Base-by-base conservation (phyloP, 2,113 vertebrate genomes). In the Scopus umbretta region DNA sequence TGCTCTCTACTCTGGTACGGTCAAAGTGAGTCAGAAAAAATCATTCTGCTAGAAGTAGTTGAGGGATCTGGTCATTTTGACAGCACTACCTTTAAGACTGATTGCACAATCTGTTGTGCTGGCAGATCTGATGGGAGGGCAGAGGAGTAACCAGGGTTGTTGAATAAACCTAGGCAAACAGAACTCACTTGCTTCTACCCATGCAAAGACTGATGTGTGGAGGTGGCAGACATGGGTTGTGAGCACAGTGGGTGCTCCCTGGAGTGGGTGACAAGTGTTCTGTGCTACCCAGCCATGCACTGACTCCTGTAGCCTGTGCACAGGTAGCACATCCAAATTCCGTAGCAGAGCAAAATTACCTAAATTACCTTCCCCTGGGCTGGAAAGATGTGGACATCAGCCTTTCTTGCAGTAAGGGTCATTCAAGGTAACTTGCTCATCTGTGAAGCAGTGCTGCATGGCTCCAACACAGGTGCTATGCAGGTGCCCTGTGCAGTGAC, bases 401-500 rank as follows among this genome's bases (percentile, higher is more conserved):
- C 32, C 38, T 14, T 29, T 50, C 88, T 23, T 20, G 59, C 32
- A 52, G 34, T 10, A 32, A 74, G 34, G 30, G 25, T 42, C 43
- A 3, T 27, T 29, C 43, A 23, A 53, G 68, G 34, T 59, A 53
- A 4, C 0, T 16, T 29, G 43, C 43, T 42, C 22, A 3, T 55
- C 68, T 43, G 45, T 45, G 59, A 13, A 73, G 49, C 25, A 36
- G 58, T 1, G n/a, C 19, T 34, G 68, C 42, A 30, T 50, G 90
- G 20, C 34, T 68, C n/a, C 45, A 13, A 0, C 14, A 9, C 21
- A 8, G 83, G 42, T 7, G 56, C 68, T 72, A 19, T 19, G 63
- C 38, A 38, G 26, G 40, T 50, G 68, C n/a, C 26, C 25, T 0
- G 0, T 7, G 61, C 74, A 18, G 45, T 5, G 71, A 4, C 1